A percentile compares a stretch with the other conserved stretches of the same genome.
Evolutionary conservation across 2,797 vertebrate genomes (phyloP).

Genomic region (Falco novaeseelandiae): DNA sequence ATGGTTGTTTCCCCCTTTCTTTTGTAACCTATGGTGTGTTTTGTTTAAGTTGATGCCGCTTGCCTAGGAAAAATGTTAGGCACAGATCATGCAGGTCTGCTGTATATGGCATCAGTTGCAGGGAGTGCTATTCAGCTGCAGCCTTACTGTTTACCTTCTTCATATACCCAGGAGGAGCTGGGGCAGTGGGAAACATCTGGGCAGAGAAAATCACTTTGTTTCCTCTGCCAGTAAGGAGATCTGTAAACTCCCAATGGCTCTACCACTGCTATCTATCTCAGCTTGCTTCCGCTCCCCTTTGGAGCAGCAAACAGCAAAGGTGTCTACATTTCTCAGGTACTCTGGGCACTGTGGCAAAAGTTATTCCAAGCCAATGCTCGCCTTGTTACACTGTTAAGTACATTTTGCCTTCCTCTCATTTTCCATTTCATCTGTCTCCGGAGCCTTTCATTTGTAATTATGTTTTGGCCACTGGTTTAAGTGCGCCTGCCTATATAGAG

Average conservation of each 20-base stretch:
- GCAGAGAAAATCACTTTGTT: not conserved
- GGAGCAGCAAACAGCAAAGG: not conserved
- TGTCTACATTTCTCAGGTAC: not conserved
- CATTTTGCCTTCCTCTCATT: not conserved
- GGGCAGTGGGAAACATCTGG: not conserved
- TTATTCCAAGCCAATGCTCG: not conserved
- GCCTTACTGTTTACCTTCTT: not conserved
- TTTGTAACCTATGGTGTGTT: not conserved
- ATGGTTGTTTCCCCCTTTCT: not conserved
- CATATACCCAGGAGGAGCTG: accelerated
- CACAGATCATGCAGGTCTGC: not conserved
- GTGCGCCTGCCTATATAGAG: not conserved
- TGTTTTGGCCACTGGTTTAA: not conserved
- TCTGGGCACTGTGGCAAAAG: not conserved
- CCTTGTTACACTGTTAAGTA: not conserved
- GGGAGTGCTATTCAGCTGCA: not conserved
- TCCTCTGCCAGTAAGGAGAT: not conserved
- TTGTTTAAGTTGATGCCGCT: not conserved
- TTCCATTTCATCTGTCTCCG: not conserved
- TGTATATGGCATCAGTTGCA: not conserved
- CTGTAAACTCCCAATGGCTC: not conserved
- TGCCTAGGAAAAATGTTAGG: not conserved
- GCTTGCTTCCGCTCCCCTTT: not conserved
- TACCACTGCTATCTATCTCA: not conserved
- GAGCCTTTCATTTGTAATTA: not conserved